Percentiles rank a stretch among this genome's conserved stretches.
phyloP scores from a whole-genome alignment of 2,113 vertebrate species.

The Oxygymnocypris stewartii region DNA sequence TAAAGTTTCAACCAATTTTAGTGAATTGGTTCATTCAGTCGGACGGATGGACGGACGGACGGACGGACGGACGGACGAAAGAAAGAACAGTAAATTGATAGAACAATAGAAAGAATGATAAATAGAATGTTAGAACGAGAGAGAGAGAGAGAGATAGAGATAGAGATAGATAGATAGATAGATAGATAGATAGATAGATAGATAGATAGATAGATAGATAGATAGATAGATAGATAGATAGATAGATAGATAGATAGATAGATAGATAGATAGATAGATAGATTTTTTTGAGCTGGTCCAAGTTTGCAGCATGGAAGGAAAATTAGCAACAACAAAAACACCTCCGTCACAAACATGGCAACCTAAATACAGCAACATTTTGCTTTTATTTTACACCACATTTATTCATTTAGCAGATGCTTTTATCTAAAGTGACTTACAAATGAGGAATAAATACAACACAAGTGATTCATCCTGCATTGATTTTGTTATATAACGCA shows the following conservation, averaged over 20 bases:
- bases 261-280: too few relatives aligned
- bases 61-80: too few relatives aligned
- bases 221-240: too few relatives aligned
- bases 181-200: too few relatives aligned
- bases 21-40: not conserved
- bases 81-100: too few relatives aligned
- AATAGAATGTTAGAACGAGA: too few relatives aligned
- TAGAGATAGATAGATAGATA: too few relatives aligned
- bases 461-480: constrained; percentile 13
- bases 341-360: not conserved
- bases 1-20: not conserved
- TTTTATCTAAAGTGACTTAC: constrained; percentile 12
- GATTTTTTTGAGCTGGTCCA: not conserved
- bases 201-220: too few relatives aligned
- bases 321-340: not conserved
- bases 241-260: too few relatives aligned
- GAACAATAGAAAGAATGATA: too few relatives aligned
- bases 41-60: too few relatives aligned
- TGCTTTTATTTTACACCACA: not conserved
- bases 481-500: constrained; percentile 5
- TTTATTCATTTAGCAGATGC: constrained; percentile 5
- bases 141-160: too few relatives aligned
- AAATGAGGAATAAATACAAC: constrained; percentile 17
- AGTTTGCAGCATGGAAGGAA: not conserved
- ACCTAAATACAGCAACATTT: not conserved